These are phyloP conservation scores for Pseudotriccus pelzelni DNA, from an alignment of 2,797 vertebrate genomes.

Conservation along the genomic window DNA sequence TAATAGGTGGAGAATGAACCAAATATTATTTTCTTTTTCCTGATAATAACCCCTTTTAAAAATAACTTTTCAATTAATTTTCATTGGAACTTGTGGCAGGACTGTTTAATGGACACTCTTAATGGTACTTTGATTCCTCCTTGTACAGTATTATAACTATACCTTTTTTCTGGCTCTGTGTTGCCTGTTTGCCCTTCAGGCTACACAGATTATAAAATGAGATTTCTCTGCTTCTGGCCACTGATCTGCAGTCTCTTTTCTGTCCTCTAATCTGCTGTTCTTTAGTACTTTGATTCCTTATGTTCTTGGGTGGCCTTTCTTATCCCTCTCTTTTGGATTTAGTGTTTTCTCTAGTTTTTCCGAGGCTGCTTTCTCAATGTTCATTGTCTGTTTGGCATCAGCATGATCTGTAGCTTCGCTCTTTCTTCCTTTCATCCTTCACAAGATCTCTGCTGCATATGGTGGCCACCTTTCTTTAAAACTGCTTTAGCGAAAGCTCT, in stretches of 20 bases:
- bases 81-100: not conserved
- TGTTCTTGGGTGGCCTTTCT: constrained; percentile 68
- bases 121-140: constrained; percentile 34
- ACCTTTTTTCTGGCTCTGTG: not conserved
- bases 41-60: not conserved
- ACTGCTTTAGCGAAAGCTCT: constrained; percentile 58
- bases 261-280: constrained; percentile 63
- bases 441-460: constrained; percentile 64
- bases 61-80: not conserved
- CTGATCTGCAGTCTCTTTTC: constrained; percentile 62
- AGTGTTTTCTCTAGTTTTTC: constrained; percentile 60
- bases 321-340: constrained; percentile 62
- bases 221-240: constrained; percentile 44
- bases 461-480: constrained; percentile 69
- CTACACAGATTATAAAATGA: constrained; percentile 43
- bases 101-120: not conserved
- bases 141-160: not conserved
- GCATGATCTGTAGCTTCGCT: constrained; percentile 54
- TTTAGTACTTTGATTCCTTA: constrained; percentile 69
- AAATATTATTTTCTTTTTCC: not conserved
- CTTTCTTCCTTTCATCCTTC: constrained; percentile 64
- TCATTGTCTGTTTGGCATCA: constrained; percentile 73
- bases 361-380: constrained; percentile 46
- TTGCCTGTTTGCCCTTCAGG: constrained; percentile 55
- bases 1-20: not conserved